Evolutionary conservation across 1,140 invertebrate genomes (phyloP).

Genomic region (Drosophila hydei): DNA sequence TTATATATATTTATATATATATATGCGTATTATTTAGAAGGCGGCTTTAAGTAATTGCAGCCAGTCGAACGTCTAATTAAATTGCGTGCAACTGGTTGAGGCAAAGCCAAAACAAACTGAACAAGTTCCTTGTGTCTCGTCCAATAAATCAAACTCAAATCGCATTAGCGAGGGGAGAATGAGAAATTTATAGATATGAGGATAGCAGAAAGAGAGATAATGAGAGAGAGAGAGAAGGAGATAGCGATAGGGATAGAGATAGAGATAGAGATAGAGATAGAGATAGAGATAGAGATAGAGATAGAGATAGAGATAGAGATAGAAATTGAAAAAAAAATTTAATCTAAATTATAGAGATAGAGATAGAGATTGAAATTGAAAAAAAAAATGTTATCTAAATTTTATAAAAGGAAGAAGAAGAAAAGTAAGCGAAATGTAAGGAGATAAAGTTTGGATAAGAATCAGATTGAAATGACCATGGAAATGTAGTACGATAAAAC

Average conservation of each 20-base stretch:
- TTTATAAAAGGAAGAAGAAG: too few species aligned
- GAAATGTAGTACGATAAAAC: too few species aligned
- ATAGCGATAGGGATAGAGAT: background rate
- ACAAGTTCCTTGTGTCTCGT: constrained; percentile 27
- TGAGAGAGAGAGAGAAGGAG: too few species aligned
- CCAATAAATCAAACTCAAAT: constrained; percentile 21
- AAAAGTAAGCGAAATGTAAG: too few species aligned
- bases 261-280: background rate
- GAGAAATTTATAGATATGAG: background rate
- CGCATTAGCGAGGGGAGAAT: constrained; percentile 8
- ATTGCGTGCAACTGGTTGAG: background rate
- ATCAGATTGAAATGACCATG: too few species aligned
- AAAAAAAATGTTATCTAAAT: too few species aligned
- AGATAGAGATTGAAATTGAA: too few species aligned
- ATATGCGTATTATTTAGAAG: background rate
- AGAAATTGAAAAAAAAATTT: background rate
- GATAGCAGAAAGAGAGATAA: background rate
- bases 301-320: background rate
- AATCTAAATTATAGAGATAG: background rate
- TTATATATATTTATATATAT: too few species aligned
- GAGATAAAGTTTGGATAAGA: too few species aligned
- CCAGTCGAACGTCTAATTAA: constrained; percentile 38
- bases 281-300: background rate
- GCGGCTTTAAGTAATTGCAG: constrained; percentile 37
- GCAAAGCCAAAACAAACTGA: constrained; percentile 1